Percentiles rank a stretch among this genome's conserved stretches.
phyloP scores from a whole-genome alignment of 2,888 invertebrate genomes.

The Calephelis perditalis region DNA sequence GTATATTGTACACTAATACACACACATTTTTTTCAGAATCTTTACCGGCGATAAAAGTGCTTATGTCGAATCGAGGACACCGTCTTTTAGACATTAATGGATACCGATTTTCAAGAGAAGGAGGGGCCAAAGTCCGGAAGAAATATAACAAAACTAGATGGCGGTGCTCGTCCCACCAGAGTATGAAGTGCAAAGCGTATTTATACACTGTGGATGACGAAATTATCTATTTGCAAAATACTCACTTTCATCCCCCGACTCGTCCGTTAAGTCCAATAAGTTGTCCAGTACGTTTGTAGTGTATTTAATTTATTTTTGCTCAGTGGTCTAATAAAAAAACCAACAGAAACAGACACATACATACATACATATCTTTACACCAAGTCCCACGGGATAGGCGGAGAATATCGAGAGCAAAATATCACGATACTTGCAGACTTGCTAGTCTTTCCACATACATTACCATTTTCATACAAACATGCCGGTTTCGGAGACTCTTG shows the following conservation, averaged over 20 bases:
- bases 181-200: conserved; percentile 23
- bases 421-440: too few relatives aligned
- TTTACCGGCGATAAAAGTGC: not conserved
- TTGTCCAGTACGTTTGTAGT: not conserved
- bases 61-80: conserved; percentile 9
- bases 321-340: not conserved
- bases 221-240: conserved; percentile 14
- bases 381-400: not conserved
- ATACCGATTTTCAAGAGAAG: conserved; percentile 12
- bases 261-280: not conserved
- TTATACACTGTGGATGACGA: conserved; percentile 17
- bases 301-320: not conserved
- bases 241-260: conserved; percentile 18
- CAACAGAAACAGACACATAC: too few relatives aligned
- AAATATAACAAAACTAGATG: conserved; percentile 27
- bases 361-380: not conserved
- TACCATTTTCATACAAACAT: too few relatives aligned
- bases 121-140: conserved; percentile 17
- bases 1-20: too few relatives aligned
- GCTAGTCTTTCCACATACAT: too few relatives aligned
- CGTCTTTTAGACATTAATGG: conserved; percentile 11
- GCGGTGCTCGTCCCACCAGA: conserved; percentile 28
- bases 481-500: too few relatives aligned
- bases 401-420: not conserved
- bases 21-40: not conserved